A percentile compares a stretch with the other conserved stretches of the same genome.
Conservation (phyloP, 1,140 invertebrate species). For the Drosophila sulfurigaster region DNA sequence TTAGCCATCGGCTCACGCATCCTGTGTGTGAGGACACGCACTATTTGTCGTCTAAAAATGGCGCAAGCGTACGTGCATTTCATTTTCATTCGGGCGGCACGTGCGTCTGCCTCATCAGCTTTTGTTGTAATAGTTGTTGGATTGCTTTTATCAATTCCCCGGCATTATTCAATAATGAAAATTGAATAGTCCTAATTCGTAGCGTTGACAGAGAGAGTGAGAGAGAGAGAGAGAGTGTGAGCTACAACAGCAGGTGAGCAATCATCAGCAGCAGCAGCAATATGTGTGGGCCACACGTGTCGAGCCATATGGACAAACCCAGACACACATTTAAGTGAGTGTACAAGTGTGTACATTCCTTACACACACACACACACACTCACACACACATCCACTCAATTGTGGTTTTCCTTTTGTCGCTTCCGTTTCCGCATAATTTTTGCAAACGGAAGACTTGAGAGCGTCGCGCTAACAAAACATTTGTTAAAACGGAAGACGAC, state of each 20-base stretch:
- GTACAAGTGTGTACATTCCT: slow-evolving; percentile 15
- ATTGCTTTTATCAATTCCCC: slow-evolving; percentile 50
- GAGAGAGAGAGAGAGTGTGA: not conserved
- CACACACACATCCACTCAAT: slow-evolving; percentile 56
- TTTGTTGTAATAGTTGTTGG: slow-evolving; percentile 25
- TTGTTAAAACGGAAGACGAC: slow-evolving; percentile 79
- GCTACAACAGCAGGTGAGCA: slow-evolving; percentile 26
- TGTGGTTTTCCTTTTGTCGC: slow-evolving; percentile 81
- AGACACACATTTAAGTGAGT: not conserved
- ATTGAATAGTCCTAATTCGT: slow-evolving; percentile 80
- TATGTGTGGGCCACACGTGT: slow-evolving; percentile 57
- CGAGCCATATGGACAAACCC: slow-evolving; percentile 8
- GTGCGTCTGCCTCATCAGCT: slow-evolving; percentile 42
- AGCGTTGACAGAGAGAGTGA: slow-evolving; percentile 16
- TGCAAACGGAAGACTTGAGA: slow-evolving; percentile 70
- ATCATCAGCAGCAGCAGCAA: not conserved
- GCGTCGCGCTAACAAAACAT: slow-evolving; percentile 76
- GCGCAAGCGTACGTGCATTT: slow-evolving; percentile 60
- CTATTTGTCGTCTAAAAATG: slow-evolving; percentile 65
- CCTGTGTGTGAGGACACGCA: slow-evolving; percentile 58
- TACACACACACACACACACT: not conserved
- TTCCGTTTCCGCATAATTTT: slow-evolving; percentile 83
- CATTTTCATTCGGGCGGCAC: slow-evolving; percentile 55
- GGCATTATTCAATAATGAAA: slow-evolving; percentile 82
- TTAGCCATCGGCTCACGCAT: slow-evolving; percentile 31